Percentiles rank a stretch among this genome's conserved stretches.
These are phyloP conservation scores for Isurus oxyrinchus DNA, from an alignment of 2,113 vertebrate species.

Conservation along the genomic window DNA sequence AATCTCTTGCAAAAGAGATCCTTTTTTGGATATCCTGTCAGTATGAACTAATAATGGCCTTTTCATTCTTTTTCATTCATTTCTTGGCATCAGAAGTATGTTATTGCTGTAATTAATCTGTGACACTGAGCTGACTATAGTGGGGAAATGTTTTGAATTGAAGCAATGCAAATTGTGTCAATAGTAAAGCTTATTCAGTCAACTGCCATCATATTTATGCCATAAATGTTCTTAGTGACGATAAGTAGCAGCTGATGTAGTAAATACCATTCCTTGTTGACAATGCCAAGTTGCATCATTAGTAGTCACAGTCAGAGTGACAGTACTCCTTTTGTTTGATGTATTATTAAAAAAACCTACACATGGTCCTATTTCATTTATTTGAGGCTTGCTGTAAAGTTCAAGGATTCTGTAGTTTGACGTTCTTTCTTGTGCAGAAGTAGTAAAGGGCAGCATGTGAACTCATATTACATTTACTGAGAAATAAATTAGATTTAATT, in stretches of 20 bases:
- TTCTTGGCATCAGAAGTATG: background rate
- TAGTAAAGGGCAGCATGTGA: conserved; percentile 1
- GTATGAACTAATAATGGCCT: background rate
- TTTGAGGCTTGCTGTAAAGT: background rate
- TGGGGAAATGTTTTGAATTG: background rate
- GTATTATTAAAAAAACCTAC: background rate
- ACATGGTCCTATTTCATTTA: background rate
- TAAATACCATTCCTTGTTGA: background rate
- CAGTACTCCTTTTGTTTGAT: conserved; percentile 13
- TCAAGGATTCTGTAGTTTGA: background rate
- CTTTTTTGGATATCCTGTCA: background rate
- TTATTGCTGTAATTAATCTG: background rate
- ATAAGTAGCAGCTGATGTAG: background rate
- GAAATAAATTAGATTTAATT: background rate
- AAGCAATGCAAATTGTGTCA: background rate
- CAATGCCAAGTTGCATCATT: conserved; percentile 6
- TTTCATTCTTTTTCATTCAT: background rate
- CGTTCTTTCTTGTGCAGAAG: background rate
- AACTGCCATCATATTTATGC: conserved; percentile 16
- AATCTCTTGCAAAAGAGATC: background rate
- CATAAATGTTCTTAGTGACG: background rate
- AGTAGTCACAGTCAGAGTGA: background rate
- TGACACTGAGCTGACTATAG: background rate
- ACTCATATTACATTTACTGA: background rate
- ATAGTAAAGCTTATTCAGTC: conserved; percentile 25